phyloP scores from a whole-genome alignment of 2,113 vertebrate species.

The Silurus asotus region DNA sequence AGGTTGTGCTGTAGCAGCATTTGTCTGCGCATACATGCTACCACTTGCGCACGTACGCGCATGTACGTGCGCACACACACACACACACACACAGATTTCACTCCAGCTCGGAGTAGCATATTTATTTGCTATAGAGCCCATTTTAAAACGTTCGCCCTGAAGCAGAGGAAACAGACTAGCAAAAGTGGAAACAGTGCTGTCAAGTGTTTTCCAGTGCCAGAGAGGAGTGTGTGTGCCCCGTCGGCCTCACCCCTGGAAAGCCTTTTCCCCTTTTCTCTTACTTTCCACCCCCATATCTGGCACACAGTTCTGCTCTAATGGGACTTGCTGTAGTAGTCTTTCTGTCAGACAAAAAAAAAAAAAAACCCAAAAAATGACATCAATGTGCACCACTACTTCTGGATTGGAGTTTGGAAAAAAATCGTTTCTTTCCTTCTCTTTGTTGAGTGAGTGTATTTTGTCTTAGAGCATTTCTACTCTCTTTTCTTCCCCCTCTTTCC shows the following conservation, averaged over 20 bases:
- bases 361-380: conserved; percentile 16
- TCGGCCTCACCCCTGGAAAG: conserved; percentile 9
- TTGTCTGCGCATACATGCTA: neutral
- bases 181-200: conserved; percentile 61
- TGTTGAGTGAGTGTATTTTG: conserved; percentile 32
- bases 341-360: conserved; percentile 28
- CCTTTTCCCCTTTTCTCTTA: conserved; percentile 17
- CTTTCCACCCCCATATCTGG: conserved; percentile 13
- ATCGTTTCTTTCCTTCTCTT: conserved; percentile 21
- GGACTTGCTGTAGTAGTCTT: conserved; percentile 47
- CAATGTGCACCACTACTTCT: conserved; percentile 49
- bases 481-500: neutral
- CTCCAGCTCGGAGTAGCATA: conserved; percentile 20
- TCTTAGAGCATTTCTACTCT: conserved; percentile 9
- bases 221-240: conserved; percentile 21
- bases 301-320: conserved; percentile 41
- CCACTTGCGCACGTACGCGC: neutral
- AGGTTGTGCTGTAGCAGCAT: conserved; percentile 72
- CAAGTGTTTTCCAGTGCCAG: conserved; percentile 53
- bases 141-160: conserved; percentile 48
- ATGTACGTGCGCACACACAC: neutral
- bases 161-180: conserved; percentile 54
- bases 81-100: neutral
- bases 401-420: conserved; percentile 28
- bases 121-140: conserved; percentile 51